Base-by-base conservation (phyloP, 2,888 invertebrate species). In the Xanthorhoe spadicearia region DNA sequence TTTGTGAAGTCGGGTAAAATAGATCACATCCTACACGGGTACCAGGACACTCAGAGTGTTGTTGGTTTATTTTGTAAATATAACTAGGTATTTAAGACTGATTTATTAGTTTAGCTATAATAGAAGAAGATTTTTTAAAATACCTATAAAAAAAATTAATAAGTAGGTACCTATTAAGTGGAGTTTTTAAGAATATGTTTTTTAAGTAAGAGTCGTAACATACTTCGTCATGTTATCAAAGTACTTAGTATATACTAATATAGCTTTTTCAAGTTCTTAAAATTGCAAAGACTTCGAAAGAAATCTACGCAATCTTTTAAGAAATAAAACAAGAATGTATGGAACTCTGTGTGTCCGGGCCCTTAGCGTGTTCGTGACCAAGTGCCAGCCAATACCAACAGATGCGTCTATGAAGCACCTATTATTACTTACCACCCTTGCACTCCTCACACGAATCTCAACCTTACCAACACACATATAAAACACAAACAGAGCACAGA, bases 11-110 rank as follows among this genome's bases (percentile, higher is more conserved):
- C 13, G 38, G 38, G 38, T 43, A 68, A 73, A 71, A 67, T 71
- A 75, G 73, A 73, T 72, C 69, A 72, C 69, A 70, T 72, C 73
- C 71, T 68, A 55, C 18, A 62, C 38, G 13, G 38, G 38, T 3
- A 43, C 10, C 10, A 13, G 38, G 38, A 43, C 38, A 43, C 38
- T 13, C 38, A 43, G 13, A 13, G 13, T 13, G 38, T 43, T 43
- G 38, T 43, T 43, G 4, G 2, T 43, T 2, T 43, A 13, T 38
- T 38, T 43, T 10, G 23, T 23, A 4, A 23, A 1, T 23, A 23
- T 23, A 3, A n/a, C n/a, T n/a, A n/a, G n/a, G 1, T 23, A 23
- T 23, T 23, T 23, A 23, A 23, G 4, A n/a, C n/a, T 23, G 1
- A 23, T 23, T 23, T 23, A 23, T 23, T 23, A 23, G 1, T 23